A percentile compares a stretch with the other conserved stretches of the same genome.
phyloP scores from a whole-genome alignment of 2,888 invertebrate genomes.

The Podabrus alpinus region DNA sequence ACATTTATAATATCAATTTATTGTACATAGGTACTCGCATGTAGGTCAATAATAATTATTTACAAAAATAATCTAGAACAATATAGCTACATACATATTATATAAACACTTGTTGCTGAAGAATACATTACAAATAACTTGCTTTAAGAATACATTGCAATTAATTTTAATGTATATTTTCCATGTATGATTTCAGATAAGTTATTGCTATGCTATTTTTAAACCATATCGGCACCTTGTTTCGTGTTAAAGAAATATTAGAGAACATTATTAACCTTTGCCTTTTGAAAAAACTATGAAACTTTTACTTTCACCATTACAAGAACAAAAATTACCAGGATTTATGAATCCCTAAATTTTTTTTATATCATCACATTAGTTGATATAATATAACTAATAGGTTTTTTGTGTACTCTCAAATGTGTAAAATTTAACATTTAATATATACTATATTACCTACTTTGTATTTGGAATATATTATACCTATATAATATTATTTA shows the following conservation, averaged over 20 bases:
- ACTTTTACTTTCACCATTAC: background rate
- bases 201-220: background rate
- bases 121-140: background rate
- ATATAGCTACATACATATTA: too few species aligned
- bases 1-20: background rate
- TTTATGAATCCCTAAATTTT: too few species aligned
- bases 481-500: too few species aligned
- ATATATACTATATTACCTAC: too few species aligned
- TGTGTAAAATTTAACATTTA: too few species aligned
- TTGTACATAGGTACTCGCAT: background rate
- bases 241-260: background rate
- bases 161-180: background rate
- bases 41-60: background rate
- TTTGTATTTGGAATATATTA: too few species aligned
- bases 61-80: too few species aligned
- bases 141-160: background rate
- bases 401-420: too few species aligned
- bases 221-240: background rate
- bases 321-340: background rate
- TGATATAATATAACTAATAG: too few species aligned
- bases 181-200: background rate
- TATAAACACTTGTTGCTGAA: background rate
- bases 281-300: background rate
- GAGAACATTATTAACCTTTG: background rate
- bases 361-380: too few species aligned